Evolutionary conservation across 1,140 invertebrate species (phyloP).

Genomic region (Halyomorpha halys): DNA sequence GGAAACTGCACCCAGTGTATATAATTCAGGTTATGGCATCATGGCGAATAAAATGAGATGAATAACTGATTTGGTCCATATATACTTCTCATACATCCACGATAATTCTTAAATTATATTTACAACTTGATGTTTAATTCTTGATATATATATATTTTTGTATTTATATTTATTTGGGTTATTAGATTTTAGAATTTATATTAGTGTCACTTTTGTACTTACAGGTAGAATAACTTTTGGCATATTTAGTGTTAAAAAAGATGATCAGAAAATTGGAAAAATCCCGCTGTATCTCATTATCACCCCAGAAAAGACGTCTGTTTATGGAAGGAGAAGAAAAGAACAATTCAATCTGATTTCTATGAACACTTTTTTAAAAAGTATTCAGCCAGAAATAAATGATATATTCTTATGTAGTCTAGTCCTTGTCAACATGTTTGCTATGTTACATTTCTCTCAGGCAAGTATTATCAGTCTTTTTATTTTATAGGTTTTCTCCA

Average conservation of each 20-base stretch:
- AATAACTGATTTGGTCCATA: no score
- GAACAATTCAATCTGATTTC: slow-evolving; percentile 39
- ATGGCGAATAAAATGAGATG: no score
- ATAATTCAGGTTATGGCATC: no score
- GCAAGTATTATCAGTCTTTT: slow-evolving; percentile 26
- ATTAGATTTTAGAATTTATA: no score
- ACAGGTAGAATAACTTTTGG: slow-evolving; percentile 40
- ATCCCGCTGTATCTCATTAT: slow-evolving; percentile 35
- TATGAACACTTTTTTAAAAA: slow-evolving; percentile 40
- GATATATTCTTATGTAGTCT: slow-evolving; percentile 43
- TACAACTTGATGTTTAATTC: no score
- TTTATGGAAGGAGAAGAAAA: slow-evolving; percentile 37
- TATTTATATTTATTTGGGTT: no score
- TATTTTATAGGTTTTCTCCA: no score
- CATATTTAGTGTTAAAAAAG: slow-evolving; percentile 34
- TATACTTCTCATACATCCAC: no score
- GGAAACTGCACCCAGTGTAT: no score
- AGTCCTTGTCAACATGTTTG: slow-evolving; percentile 39
- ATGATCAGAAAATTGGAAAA: slow-evolving; percentile 32
- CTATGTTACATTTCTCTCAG: slow-evolving; percentile 38
- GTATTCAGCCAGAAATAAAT: slow-evolving; percentile 43
- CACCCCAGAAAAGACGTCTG: slow-evolving; percentile 37
- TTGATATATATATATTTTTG: no score
- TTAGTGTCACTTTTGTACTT: no score
- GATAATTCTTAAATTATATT: no score